Evolutionary conservation across 1,140 invertebrate genomes (phyloP).

Genomic region (Plectrocnemia conspersa): DNA sequence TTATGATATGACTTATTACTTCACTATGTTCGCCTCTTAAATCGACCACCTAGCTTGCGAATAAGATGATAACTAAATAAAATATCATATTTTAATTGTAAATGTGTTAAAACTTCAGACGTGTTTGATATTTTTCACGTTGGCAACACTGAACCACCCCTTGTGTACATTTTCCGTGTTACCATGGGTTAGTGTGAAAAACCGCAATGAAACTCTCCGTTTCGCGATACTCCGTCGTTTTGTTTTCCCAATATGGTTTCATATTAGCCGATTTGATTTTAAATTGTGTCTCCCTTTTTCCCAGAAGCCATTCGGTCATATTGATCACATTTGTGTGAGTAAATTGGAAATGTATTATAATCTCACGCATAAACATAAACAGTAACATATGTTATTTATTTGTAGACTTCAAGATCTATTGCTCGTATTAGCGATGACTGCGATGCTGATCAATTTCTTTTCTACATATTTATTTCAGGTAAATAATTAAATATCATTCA

Average conservation of each 20-base stretch:
- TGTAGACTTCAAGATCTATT: conserved; percentile 33
- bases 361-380: too few relatives aligned
- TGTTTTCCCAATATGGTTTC: conserved; percentile 33
- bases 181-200: too few relatives aligned
- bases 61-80: too few relatives aligned
- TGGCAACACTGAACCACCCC: too few relatives aligned
- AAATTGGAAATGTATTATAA: too few relatives aligned
- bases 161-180: too few relatives aligned
- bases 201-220: conserved; percentile 33
- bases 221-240: conserved; percentile 31
- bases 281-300: conserved; percentile 31
- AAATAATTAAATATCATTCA: conserved; percentile 9
- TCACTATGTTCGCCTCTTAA: too few relatives aligned
- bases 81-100: too few relatives aligned
- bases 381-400: conserved; percentile 20
- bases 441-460: conserved; percentile 35
- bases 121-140: too few relatives aligned
- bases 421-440: conserved; percentile 29
- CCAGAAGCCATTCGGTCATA: conserved; percentile 28
- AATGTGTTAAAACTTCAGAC: too few relatives aligned
- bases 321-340: conserved; percentile 34
- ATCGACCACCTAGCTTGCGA: too few relatives aligned
- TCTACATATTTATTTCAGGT: conserved; percentile 35
- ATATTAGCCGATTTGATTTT: conserved; percentile 33
- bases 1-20: too few relatives aligned